These are phyloP conservation scores for Oreochromis spilurus DNA, from an alignment of 2,113 vertebrate species.

Conservation along the genomic window DNA sequence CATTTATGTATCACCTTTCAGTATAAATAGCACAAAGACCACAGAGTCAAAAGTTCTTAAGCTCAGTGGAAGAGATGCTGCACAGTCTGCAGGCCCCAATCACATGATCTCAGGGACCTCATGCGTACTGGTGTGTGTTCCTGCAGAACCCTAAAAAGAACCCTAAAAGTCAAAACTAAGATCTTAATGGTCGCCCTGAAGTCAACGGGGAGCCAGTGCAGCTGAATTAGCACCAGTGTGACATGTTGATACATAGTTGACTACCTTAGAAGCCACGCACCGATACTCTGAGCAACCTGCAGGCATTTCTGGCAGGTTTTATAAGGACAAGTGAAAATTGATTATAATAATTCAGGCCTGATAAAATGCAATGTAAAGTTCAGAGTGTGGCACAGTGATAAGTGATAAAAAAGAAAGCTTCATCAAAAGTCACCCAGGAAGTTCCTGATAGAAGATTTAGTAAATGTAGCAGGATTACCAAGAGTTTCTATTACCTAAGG, in stretches of 20 bases:
- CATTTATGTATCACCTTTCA: not conserved
- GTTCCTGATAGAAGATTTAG: not conserved
- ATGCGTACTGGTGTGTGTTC: not conserved
- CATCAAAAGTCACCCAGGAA: not conserved
- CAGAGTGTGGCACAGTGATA: not conserved
- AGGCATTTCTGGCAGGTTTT: not conserved
- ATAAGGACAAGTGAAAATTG: not conserved
- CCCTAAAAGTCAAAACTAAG: not conserved
- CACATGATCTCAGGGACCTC: not conserved
- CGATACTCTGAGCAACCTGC: not conserved
- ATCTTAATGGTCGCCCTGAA: not conserved
- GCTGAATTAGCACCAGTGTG: not conserved
- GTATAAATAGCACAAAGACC: not conserved
- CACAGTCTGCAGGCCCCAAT: not conserved
- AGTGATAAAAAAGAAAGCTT: not conserved
- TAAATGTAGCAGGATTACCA: not conserved
- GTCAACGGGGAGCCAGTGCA: not conserved
- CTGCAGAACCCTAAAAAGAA: not conserved
- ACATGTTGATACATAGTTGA: not conserved
- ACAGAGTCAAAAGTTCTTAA: not conserved
- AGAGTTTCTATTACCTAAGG: not conserved
- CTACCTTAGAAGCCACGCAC: not conserved
- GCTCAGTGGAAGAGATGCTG: not conserved
- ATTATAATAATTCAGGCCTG: not conserved
- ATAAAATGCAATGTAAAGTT: not conserved